Percentiles rank a stretch among this genome's conserved stretches.
These are phyloP conservation scores for Sebastes kiyomatsui DNA, from an alignment of 2,797 vertebrate genomes.

Conservation along the genomic window DNA sequence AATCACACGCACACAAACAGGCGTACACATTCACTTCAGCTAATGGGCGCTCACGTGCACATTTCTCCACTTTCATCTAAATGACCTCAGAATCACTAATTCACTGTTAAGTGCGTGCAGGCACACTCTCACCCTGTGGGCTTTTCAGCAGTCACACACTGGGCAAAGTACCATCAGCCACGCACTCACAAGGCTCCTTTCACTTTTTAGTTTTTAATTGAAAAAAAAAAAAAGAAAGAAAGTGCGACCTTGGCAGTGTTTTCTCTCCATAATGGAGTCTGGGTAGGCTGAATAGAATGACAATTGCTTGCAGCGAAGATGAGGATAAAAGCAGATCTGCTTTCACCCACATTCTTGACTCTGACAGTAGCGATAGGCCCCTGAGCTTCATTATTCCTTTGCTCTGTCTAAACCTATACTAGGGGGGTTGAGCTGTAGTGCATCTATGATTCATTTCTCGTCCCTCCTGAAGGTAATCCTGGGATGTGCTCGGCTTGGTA, in stretches of 20 bases:
- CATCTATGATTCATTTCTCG: slow-evolving; percentile 44
- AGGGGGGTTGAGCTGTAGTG: slow-evolving; percentile 12
- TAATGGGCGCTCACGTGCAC: slow-evolving; percentile 36
- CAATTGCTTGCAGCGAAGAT: slow-evolving; percentile 48
- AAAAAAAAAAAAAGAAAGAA: slow-evolving; percentile 8
- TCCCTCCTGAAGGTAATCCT: slow-evolving; percentile 43
- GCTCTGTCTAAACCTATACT: slow-evolving; percentile 38
- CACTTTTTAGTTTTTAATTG: slow-evolving; percentile 43
- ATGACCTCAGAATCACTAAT: slow-evolving; percentile 60
- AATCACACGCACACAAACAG: slow-evolving; percentile 18
- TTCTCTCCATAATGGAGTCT: slow-evolving; percentile 44
- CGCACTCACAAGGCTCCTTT: slow-evolving; percentile 5
- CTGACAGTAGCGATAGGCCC: slow-evolving; percentile 51
- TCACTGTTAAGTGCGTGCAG: slow-evolving; percentile 37
- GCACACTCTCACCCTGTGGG: slow-evolving; percentile 29
- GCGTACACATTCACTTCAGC: slow-evolving; percentile 19
- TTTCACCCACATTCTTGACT: slow-evolving; percentile 53
- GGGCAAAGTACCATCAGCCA: slow-evolving; percentile 10
- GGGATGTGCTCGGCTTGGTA: not conserved
- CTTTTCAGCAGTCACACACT: slow-evolving; percentile 9
- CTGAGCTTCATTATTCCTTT: slow-evolving; percentile 58
- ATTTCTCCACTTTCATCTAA: slow-evolving; percentile 16
- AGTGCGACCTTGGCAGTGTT: slow-evolving; percentile 53
- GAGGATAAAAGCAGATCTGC: slow-evolving; percentile 67
- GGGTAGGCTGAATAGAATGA: slow-evolving; percentile 41